A percentile compares a stretch with the other conserved stretches of the same genome.
These are phyloP conservation scores for Clinocottus analis DNA, from an alignment of 2,113 vertebrate genomes.

Conservation along the genomic window DNA sequence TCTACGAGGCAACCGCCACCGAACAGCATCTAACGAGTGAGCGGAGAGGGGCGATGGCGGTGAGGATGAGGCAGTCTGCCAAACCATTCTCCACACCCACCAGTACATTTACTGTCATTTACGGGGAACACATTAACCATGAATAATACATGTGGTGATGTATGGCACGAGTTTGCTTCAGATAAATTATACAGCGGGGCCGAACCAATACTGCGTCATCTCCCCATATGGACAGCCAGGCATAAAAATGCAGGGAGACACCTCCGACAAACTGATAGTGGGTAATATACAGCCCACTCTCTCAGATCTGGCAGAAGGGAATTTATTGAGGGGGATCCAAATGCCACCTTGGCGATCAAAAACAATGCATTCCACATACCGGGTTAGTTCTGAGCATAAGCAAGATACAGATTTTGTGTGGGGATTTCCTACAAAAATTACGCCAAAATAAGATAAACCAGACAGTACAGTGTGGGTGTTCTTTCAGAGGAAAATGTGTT, in stretches of 20 bases:
- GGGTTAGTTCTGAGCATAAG: constrained; percentile 63
- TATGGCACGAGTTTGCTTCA: constrained; percentile 45
- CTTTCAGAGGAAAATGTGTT: constrained; percentile 35
- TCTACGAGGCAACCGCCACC: constrained; percentile 60
- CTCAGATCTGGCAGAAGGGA: constrained; percentile 51
- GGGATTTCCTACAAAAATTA: constrained; percentile 52
- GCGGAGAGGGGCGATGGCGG: not conserved
- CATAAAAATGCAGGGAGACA: constrained; percentile 53
- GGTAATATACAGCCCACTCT: constrained; percentile 52
- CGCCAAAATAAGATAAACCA: constrained; percentile 49
- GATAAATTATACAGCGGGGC: constrained; percentile 65
- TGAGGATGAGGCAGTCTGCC: constrained; percentile 51
- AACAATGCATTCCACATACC: constrained; percentile 68
- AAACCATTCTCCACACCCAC: constrained; percentile 64
- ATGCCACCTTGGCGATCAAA: constrained; percentile 56
- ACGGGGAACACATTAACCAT: constrained; percentile 69
- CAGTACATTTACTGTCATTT: constrained; percentile 71
- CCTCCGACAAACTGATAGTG: constrained; percentile 53
- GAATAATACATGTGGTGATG: constrained; percentile 76
- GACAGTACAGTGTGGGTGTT: constrained; percentile 26
- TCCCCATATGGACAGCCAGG: constrained; percentile 50
- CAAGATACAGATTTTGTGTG: constrained; percentile 64
- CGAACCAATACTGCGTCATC: constrained; percentile 45
- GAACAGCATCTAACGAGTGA: constrained; percentile 50
- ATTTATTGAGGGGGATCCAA: constrained; percentile 48